Base-by-base conservation (phyloP, 2,888 invertebrate genomes). In the Drosophila tripunctata region DNA sequence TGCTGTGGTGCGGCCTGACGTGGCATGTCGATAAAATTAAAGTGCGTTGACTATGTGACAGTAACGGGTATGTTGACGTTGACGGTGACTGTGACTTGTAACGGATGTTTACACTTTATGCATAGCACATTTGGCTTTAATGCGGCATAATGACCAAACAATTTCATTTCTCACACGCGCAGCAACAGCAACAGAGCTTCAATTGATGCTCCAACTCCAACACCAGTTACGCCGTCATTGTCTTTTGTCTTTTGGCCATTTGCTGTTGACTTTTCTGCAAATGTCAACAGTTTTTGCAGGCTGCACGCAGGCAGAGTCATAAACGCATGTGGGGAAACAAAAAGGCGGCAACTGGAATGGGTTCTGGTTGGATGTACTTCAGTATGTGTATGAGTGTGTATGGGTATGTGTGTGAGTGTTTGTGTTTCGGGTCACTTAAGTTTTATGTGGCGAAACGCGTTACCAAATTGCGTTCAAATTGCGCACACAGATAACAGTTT, bases 391-490 rank as follows among this genome's bases (percentile, higher is more conserved):
- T 52, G 30, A 27, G 24, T 31, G 36, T 10, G 21, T 36, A 3
- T 4, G 21, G 3, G 21, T 44, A 41, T 35, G 51, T 48, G 62
- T 40, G 33, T 47, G 51, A 50, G 64, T 70, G 62, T 62, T 51
- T 63, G 52, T 52, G 71, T 75, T 86, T 87, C 76, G 81, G 88
- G 87, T 88, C 83, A 88, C 83, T 83, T 83, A 88, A 88, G 87
- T 83, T 83, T 83, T 83, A 83, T 83, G 83, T 88, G 88, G 84
- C 84, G 83, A 69, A 87, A 87, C 88, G 81, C 86, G 88, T 87
- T 87, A 87, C 88, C 81, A 87, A 82, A 82, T 82, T 87, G 88
- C 81, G 86, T 82, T 82, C 81, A 81, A 81, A 81, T 81, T 81
- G 81, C 81, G 83, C 87, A 85, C 85, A 82, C 72, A 81, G 81